Percentiles rank a stretch among this genome's conserved stretches.
These are phyloP conservation scores for Trichonephila clavata DNA, from an alignment of 1,140 invertebrate species.

Conservation along the genomic window DNA sequence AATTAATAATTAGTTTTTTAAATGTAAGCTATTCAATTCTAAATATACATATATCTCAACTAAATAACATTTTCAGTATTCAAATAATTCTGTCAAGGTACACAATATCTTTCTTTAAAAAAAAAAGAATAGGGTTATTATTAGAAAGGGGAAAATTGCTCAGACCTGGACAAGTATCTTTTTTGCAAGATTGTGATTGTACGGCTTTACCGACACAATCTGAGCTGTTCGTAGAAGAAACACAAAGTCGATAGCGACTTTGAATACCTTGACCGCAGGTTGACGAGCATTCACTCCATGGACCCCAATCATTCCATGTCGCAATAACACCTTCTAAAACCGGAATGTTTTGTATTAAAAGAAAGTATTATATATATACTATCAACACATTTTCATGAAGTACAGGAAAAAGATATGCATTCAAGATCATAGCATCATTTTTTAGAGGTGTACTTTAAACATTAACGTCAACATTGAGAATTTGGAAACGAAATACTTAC, in stretches of 20 bases:
- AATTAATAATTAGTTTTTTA: too few relatives aligned
- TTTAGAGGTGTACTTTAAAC: too few relatives aligned
- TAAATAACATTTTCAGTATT: too few relatives aligned
- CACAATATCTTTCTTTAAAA: too few relatives aligned
- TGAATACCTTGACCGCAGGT: slow-evolving; percentile 73
- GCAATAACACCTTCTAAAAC: slow-evolving; percentile 54
- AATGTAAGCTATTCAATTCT: too few relatives aligned
- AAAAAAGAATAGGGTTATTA: neutral
- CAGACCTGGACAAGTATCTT: slow-evolving; percentile 56
- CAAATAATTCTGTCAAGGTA: too few relatives aligned
- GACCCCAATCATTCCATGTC: slow-evolving; percentile 75
- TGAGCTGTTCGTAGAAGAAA: slow-evolving; percentile 10
- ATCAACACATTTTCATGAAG: too few relatives aligned
- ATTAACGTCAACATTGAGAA: neutral
- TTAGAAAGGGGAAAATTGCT: neutral
- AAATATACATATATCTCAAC: too few relatives aligned
- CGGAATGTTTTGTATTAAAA: neutral
- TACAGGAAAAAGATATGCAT: too few relatives aligned
- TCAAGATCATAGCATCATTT: too few relatives aligned
- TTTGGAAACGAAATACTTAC: slow-evolving; percentile 47
- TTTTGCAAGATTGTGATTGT: slow-evolving; percentile 60
- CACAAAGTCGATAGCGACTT: slow-evolving; percentile 73
- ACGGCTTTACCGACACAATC: slow-evolving; percentile 68
- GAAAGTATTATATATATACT: neutral
- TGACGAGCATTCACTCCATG: slow-evolving; percentile 76